A percentile compares a stretch with the other conserved stretches of the same genome.
Evolutionary conservation across 1,140 invertebrate species (phyloP).

Genomic region (Glossosoma conforme): DNA sequence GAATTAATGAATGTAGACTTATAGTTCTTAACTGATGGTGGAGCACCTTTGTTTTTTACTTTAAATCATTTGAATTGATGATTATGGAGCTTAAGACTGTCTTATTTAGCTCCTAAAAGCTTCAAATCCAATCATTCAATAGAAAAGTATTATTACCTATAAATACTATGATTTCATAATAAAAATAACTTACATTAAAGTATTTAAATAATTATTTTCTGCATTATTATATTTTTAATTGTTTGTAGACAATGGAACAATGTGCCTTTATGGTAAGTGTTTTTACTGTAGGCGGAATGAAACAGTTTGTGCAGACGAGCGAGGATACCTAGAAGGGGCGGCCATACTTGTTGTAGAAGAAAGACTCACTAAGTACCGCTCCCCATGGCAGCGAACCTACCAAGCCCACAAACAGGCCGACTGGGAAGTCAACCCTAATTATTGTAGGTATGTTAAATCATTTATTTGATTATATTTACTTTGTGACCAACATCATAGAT

Average conservation of each 20-base stretch:
- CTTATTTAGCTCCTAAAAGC: too few relatives aligned
- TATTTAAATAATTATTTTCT: background rate
- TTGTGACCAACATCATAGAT: too few relatives aligned
- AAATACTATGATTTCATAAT: background rate
- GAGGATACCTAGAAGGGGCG: constrained; percentile 72
- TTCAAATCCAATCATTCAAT: constrained; percentile 1
- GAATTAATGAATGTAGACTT: too few relatives aligned
- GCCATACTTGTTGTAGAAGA: constrained; percentile 77
- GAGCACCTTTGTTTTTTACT: too few relatives aligned
- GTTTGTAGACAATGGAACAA: constrained; percentile 45
- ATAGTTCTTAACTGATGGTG: too few relatives aligned
- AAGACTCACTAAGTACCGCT: constrained; percentile 62
- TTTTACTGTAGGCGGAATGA: constrained; percentile 79
- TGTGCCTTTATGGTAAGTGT: constrained; percentile 87
- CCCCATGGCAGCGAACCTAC: constrained; percentile 89
- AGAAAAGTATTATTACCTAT: constrained; percentile 2
- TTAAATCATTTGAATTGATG: too few relatives aligned
- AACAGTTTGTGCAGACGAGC: constrained; percentile 71
- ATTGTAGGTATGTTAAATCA: constrained; percentile 64
- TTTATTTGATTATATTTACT: background rate
- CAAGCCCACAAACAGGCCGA: constrained; percentile 64
- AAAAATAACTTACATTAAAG: background rate
- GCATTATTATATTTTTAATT: constrained; percentile 2
- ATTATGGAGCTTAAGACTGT: too few relatives aligned
- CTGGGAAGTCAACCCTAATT: constrained; percentile 75